Conservation (phyloP, 1,140 invertebrate genomes). For the Leptestheria dahalacensis region DNA sequence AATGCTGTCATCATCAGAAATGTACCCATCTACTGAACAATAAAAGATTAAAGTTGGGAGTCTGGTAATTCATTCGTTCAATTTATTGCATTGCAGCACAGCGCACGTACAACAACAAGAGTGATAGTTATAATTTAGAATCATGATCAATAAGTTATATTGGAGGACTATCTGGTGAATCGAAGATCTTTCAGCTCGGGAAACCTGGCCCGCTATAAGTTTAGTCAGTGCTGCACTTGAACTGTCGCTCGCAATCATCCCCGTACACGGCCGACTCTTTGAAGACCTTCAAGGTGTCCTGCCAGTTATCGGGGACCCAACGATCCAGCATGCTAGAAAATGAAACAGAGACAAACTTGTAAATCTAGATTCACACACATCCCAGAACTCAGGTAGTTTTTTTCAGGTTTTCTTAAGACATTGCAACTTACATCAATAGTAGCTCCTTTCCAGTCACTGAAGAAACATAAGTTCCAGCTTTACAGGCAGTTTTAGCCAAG, state of each 20-base stretch:
- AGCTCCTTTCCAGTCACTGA: constrained; percentile 15
- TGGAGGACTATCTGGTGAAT: too few species aligned
- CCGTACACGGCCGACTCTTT: constrained; percentile 15
- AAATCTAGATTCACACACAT: not conserved
- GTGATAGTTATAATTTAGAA: too few species aligned
- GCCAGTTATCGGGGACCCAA: constrained; percentile 14
- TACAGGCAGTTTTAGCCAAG: constrained; percentile 11
- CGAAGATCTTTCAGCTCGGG: too few species aligned
- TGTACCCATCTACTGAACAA: too few species aligned
- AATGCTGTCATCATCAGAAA: too few species aligned
- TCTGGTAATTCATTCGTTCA: too few species aligned
- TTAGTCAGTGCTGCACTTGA: constrained; percentile 5
- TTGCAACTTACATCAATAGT: constrained; percentile 15
- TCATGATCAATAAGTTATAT: too few species aligned
- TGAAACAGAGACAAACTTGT: not conserved
- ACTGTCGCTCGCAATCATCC: constrained; percentile 16
- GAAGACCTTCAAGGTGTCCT: constrained; percentile 11
- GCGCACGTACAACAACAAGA: too few species aligned
- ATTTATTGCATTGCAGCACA: too few species aligned
- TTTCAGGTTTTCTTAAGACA: not conserved
- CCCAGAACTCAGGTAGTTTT: not conserved
- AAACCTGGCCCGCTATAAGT: too few species aligned
- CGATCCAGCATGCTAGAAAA: constrained; percentile 15
- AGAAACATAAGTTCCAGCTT: constrained; percentile 14
- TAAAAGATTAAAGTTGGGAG: too few species aligned